A percentile compares a stretch with the other conserved stretches of the same genome.
Evolutionary conservation across 2,888 invertebrate species (phyloP).

Genomic region (Polyploca ridens): DNA sequence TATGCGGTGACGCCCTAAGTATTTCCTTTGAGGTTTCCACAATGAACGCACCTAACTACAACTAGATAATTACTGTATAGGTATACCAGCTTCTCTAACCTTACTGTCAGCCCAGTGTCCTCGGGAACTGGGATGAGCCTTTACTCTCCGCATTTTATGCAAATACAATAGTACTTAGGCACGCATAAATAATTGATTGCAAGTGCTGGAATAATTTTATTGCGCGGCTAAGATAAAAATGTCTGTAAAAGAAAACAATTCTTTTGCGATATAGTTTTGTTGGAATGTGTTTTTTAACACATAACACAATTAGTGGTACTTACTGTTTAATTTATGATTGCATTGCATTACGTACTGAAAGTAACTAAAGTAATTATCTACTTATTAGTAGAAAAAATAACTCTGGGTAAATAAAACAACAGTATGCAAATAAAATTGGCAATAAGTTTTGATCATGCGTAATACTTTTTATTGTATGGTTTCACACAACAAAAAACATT

Average conservation of each 20-base stretch:
- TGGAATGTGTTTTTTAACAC: background rate
- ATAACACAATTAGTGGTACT: background rate
- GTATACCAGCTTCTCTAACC: background rate
- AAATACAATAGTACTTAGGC: background rate
- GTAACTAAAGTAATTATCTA: too few species aligned
- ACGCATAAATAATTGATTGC: constrained; percentile 1
- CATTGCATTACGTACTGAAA: too few species aligned
- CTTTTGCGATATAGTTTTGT: background rate
- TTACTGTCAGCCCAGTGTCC: background rate
- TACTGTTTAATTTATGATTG: too few species aligned
- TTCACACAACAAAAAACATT: too few species aligned
- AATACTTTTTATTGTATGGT: too few species aligned
- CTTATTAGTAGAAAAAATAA: too few species aligned
- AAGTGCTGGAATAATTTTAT: background rate
- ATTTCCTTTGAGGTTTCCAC: background rate
- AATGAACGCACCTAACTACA: background rate
- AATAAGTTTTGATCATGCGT: too few species aligned
- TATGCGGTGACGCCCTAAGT: too few species aligned
- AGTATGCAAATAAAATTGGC: too few species aligned
- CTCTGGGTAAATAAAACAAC: too few species aligned
- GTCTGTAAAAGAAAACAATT: background rate
- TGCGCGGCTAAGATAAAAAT: background rate
- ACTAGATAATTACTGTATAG: too few species aligned
- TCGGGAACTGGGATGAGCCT: background rate
- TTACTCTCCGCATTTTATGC: background rate